Conservation (phyloP, 2,888 invertebrate species). For the Polietes domitor region DNA sequence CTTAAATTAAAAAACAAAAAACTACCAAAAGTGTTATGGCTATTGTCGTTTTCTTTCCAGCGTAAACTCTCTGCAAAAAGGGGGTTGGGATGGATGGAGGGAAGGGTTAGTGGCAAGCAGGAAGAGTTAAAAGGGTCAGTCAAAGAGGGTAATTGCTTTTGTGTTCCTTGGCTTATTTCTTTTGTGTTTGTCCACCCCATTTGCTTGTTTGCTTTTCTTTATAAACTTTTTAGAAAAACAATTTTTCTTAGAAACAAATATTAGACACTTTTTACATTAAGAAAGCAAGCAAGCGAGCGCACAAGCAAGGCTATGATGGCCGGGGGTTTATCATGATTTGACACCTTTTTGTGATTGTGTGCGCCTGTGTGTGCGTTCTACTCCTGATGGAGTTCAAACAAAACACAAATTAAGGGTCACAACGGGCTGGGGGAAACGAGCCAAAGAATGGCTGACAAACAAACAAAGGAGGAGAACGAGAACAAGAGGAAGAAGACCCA, state of each 20-base stretch:
- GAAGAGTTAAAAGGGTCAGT: slow-evolving; percentile 4
- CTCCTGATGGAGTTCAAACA: slow-evolving; percentile 5
- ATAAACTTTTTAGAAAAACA: slow-evolving; percentile 31
- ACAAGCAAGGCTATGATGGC: not conserved
- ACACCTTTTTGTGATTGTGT: slow-evolving; percentile 35
- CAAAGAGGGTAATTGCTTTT: slow-evolving; percentile 31
- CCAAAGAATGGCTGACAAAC: not conserved
- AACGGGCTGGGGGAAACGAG: not conserved
- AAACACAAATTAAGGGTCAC: slow-evolving; percentile 37
- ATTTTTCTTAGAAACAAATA: slow-evolving; percentile 33
- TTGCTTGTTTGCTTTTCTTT: slow-evolving; percentile 26
- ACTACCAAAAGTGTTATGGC: slow-evolving; percentile 31
- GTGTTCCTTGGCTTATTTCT: not conserved
- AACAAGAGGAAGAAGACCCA: not conserved
- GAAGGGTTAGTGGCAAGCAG: not conserved
- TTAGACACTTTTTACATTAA: slow-evolving; percentile 29
- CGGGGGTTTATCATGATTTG: slow-evolving; percentile 43
- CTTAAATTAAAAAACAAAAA: slow-evolving; percentile 37
- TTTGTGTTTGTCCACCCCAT: not conserved
- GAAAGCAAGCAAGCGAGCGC: not conserved
- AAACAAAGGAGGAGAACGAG: not conserved
- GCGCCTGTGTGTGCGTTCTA: not conserved
- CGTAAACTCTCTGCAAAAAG: not conserved
- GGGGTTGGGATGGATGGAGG: not conserved
- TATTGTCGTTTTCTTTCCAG: slow-evolving; percentile 27